These are phyloP conservation scores for Phylloscopus whistleri DNA, from an alignment of 2,113 vertebrate species.

Conservation along the genomic window DNA sequence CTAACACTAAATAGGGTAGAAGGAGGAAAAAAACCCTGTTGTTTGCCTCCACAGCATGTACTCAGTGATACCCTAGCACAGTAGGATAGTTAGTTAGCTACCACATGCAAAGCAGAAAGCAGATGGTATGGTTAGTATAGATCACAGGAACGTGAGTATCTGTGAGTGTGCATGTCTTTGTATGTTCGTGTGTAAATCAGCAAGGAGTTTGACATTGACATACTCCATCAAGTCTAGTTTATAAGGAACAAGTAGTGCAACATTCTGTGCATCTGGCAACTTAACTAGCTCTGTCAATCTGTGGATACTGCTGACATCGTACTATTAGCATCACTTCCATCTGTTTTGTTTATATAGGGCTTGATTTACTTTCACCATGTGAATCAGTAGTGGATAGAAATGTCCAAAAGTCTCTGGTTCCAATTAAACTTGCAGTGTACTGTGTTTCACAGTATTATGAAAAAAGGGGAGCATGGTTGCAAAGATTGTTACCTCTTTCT, in stretches of 20 bases:
- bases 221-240: constrained; percentile 84
- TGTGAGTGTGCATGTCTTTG: constrained; percentile 79
- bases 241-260: constrained; percentile 84
- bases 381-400: constrained; percentile 70
- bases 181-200: constrained; percentile 82
- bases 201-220: constrained; percentile 84
- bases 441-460: constrained; percentile 53
- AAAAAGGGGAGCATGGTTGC: constrained; percentile 24
- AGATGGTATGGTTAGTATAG: constrained; percentile 81
- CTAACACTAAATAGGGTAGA: constrained; percentile 73
- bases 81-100: constrained; percentile 81
- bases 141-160: constrained; percentile 81
- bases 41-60: constrained; percentile 80
- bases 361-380: constrained; percentile 79
- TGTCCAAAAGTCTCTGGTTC: constrained; percentile 71
- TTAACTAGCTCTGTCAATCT: constrained; percentile 83
- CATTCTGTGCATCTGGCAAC: constrained; percentile 85
- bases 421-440: constrained; percentile 66
- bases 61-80: constrained; percentile 77
- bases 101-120: constrained; percentile 82
- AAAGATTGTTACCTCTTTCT: constrained; percentile 24
- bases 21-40: constrained; percentile 69
- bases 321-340: constrained; percentile 81
- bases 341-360: constrained; percentile 82
- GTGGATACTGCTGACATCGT: constrained; percentile 83